Conservation (phyloP, 2,797 vertebrate species). For the Cichlasoma orientale region DNA sequence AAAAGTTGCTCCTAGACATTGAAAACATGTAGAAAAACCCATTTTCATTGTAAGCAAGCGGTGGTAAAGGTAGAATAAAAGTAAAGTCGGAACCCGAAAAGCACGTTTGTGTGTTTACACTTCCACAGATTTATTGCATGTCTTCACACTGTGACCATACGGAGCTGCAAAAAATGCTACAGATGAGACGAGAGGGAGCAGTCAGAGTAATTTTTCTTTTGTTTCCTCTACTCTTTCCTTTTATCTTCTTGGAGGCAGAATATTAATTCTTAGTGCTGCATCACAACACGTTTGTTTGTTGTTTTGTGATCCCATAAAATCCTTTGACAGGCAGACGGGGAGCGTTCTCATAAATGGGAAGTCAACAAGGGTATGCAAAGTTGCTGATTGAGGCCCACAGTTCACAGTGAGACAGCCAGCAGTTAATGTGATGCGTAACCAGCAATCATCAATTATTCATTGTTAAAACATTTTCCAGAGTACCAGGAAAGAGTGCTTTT, state of each 20-base stretch:
- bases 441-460: slow-evolving; percentile 66
- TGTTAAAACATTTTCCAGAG: slow-evolving; percentile 42
- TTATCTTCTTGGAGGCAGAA: slow-evolving; percentile 18
- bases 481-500: slow-evolving; percentile 49
- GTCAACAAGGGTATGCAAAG: slow-evolving; percentile 24
- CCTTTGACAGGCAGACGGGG: slow-evolving; percentile 44
- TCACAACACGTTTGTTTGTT: slow-evolving; percentile 61
- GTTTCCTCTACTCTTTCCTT: not conserved
- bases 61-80: not conserved
- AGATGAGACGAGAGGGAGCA: slow-evolving; percentile 21
- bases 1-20: not conserved
- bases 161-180: not conserved
- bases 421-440: slow-evolving; percentile 51
- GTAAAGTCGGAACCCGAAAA: not conserved
- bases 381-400: slow-evolving; percentile 46
- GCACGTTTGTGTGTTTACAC: not conserved
- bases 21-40: not conserved
- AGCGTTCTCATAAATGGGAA: slow-evolving; percentile 23
- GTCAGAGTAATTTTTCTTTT: not conserved
- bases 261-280: slow-evolving; percentile 41
- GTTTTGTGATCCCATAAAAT: slow-evolving; percentile 46
- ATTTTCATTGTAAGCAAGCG: not conserved
- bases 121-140: not conserved
- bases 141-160: not conserved
- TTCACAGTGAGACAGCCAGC: slow-evolving; percentile 49